Evolutionary conservation across 2,113 vertebrate species (phyloP).

Genomic region (Oriolus oriolus): DNA sequence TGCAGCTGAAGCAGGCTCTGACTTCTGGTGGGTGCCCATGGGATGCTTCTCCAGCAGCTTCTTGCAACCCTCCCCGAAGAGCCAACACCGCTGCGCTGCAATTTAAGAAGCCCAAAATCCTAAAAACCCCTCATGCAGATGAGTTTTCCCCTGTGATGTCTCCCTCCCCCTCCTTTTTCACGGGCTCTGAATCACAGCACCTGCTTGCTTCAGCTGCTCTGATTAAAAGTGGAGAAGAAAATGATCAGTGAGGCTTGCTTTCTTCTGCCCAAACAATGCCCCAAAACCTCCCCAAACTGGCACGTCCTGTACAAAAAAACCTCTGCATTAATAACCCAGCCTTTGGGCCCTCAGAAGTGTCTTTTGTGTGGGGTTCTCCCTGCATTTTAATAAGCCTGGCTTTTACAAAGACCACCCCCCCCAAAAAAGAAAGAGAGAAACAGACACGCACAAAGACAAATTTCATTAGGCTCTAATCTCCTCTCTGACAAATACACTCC

Average conservation of each 20-base stretch:
- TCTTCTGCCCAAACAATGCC: constrained; percentile 48
- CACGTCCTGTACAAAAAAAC: background rate
- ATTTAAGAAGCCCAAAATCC: background rate
- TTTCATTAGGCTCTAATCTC: constrained; percentile 59
- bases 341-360: constrained; percentile 19
- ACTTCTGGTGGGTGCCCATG: rapidly evolving
- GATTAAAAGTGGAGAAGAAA: constrained; percentile 40
- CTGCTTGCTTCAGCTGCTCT: constrained; percentile 53
- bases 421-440: background rate
- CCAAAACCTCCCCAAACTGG: constrained; percentile 12
- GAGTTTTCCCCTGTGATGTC: background rate
- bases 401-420: background rate
- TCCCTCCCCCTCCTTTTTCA: background rate
- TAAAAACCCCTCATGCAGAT: background rate
- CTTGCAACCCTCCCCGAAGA: background rate
- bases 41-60: background rate
- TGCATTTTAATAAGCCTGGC: constrained; percentile 60
- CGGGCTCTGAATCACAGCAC: background rate
- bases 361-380: constrained; percentile 48
- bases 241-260: constrained; percentile 32
- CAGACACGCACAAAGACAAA: constrained; percentile 47
- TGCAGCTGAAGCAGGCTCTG: background rate
- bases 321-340: background rate
- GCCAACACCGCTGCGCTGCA: rapidly evolving
- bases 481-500: constrained; percentile 9